Evolutionary conservation across 2,888 invertebrate species (phyloP), one percentile per base, ranked within the genome.

Genomic region (Brenthis daphne): DNA sequence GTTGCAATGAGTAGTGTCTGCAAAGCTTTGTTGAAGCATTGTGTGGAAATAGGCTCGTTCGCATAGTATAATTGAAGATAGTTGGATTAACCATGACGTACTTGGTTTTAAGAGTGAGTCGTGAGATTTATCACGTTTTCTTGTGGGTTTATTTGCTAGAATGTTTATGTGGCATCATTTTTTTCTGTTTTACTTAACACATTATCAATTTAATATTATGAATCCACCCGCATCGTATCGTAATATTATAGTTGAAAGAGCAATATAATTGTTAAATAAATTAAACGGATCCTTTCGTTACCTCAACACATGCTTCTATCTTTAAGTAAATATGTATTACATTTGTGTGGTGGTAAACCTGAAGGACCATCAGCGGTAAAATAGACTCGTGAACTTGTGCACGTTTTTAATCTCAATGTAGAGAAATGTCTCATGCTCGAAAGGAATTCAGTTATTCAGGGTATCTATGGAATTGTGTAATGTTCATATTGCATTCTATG

Each of bases 51-150:
- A 11, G 61, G 68, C 64, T 53, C 54, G 65, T 65, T 67, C 55
- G 14, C 54, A 55, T 48, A 63, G 24, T 61, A 57, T 66, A 66
- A 68, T 65, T 64, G 64, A 65, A 60, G 68, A 75, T 68, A 72
- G 64, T 70, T 64, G 69, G 73, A 79, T 79, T 77, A 81, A 82
- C 75, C 70, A 87, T 87, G 85, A 87, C 87, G 82, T 88, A 84
- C 79, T 79, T 78, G 76, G 81, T 86, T 73, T 78, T 84, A 66
- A 83, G 81, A 84, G 86, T 87, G 81, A 85, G 86, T 86, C 77
- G 74, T 79, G 77, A 75, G 72, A 73, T 77, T 69, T 67, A 70
- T 74, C 73, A 73, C 72, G 74, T 73, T 72, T 61, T 70, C 57
- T 72, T 68, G 72, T 56, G 69, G 68, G 54, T 57, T 58, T 65